phyloP scores from a whole-genome alignment of 1,140 invertebrate genomes.

The Dermatophagoides farinae region DNA sequence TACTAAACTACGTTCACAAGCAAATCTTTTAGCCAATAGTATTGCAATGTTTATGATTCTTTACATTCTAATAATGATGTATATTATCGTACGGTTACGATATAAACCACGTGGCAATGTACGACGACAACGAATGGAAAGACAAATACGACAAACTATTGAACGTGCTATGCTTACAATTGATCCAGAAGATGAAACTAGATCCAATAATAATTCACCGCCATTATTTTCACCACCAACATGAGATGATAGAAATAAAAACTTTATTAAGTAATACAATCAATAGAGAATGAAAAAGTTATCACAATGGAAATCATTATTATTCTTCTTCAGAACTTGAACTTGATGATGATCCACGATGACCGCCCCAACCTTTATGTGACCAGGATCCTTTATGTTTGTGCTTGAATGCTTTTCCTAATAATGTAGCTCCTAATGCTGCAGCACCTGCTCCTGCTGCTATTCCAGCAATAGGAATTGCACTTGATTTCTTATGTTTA shows the following conservation, averaged over 20 bases:
- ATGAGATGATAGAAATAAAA: too few relatives aligned
- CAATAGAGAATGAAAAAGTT: too few relatives aligned
- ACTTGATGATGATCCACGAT: background rate
- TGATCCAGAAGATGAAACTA: background rate
- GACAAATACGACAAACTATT: background rate
- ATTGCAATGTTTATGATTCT: background rate
- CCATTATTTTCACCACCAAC: too few relatives aligned
- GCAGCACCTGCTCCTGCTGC: constrained; percentile 10
- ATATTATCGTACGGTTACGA: background rate
- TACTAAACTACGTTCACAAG: too few relatives aligned
- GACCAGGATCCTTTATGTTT: too few relatives aligned
- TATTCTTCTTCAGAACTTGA: too few relatives aligned
- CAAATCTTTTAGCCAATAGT: background rate
- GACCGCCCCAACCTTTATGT: background rate
- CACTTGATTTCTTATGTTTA: background rate
- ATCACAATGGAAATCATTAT: too few relatives aligned
- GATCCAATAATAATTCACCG: background rate
- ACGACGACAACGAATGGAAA: background rate
- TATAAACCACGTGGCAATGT: background rate
- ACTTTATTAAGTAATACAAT: too few relatives aligned
- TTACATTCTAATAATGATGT: background rate
- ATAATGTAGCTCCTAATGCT: background rate
- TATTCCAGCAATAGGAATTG: constrained; percentile 1
- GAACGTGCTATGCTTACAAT: background rate
- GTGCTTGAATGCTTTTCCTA: too few relatives aligned